A percentile compares a stretch with the other conserved stretches of the same genome.
Conservation (phyloP, 2,888 invertebrate species). For the Drosophila kokeensis region DNA sequence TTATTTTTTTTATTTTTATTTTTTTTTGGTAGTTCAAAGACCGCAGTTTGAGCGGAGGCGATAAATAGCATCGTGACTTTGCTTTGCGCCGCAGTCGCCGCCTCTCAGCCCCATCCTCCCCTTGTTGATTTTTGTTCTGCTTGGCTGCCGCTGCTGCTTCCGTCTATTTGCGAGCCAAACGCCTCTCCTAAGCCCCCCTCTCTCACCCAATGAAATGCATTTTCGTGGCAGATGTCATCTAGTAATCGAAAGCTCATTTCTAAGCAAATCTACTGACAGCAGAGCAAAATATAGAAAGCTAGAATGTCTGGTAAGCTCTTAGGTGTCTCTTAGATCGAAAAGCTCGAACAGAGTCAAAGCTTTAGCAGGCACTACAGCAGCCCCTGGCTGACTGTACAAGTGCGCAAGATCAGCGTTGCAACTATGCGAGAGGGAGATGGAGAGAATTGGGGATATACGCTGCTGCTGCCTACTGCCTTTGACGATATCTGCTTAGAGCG, state of each 20-base stretch:
- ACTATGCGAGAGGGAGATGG: conserved; percentile 38
- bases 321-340: background rate
- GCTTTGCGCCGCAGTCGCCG: conserved; percentile 7
- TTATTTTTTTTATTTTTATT: background rate
- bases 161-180: conserved; percentile 11
- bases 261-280: background rate
- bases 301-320: background rate
- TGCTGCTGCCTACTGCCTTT: conserved; percentile 17
- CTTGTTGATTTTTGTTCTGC: conserved; percentile 25
- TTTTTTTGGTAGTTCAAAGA: conserved; percentile 76
- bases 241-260: background rate
- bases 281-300: background rate
- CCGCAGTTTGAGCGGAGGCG: conserved; percentile 53
- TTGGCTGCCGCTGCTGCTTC: conserved; percentile 22
- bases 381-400: conserved; percentile 56
- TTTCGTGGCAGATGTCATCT: background rate
- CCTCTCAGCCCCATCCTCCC: conserved; percentile 2
- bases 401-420: conserved; percentile 21
- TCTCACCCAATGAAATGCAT: conserved; percentile 7
- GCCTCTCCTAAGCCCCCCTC: background rate
- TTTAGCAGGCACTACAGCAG: background rate
- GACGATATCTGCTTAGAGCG: conserved; percentile 27
- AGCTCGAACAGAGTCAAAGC: background rate
- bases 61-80: conserved; percentile 31
- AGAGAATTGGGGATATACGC: conserved; percentile 1